Evolutionary conservation across 2,888 invertebrate species (phyloP), one percentile per base, ranked within the genome.

Genomic region (Cryptocheilus praepositus): DNA sequence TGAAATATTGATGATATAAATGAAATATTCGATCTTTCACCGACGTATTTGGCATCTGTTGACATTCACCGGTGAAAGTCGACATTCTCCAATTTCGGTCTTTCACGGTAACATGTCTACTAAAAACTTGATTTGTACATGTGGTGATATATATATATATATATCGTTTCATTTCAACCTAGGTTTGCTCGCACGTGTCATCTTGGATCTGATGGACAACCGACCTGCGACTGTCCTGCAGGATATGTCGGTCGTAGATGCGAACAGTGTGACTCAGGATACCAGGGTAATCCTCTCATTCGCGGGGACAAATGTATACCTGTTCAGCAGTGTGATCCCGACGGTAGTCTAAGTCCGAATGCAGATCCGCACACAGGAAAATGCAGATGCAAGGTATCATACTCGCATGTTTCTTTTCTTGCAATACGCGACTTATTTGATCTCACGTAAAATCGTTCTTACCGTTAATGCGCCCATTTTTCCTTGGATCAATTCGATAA

Each of bases 161-260:
- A 3, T 25, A 25, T 25, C 3, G 25, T 25, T 1, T 3, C 49
- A 49, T 11, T 49, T 18, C 16, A 13, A 46, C 15, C 28, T 81
- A 94, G 94, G 88, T 98, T 96, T 88, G 94, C 94, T 1, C 91
- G 92, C 52, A 94, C 94, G 3, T 98, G 98, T 87, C 91, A 92
- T 22, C 89, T 96, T 16, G 95, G 92, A 55, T 89, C 92, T 0
- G 94, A 95, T 78, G 94, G 94, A 4, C 91, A 93, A 69, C 94
- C 95, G 0, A 86, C 86, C 2, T 91, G 93, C 3, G 98, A 98
- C 85, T 98, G 98, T 85, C 92, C 93, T 51, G 90, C 92, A 61
- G 98, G 97, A 82, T 96, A 93, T 83, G 89, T 88, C 60, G 97
- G 97, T 8, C 89, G 92, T 21, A 91, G 94, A 55, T 97, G 97